A percentile compares a stretch with the other conserved stretches of the same genome.
Conservation (phyloP, 2,797 vertebrate genomes). For the Argya squamiceps region DNA sequence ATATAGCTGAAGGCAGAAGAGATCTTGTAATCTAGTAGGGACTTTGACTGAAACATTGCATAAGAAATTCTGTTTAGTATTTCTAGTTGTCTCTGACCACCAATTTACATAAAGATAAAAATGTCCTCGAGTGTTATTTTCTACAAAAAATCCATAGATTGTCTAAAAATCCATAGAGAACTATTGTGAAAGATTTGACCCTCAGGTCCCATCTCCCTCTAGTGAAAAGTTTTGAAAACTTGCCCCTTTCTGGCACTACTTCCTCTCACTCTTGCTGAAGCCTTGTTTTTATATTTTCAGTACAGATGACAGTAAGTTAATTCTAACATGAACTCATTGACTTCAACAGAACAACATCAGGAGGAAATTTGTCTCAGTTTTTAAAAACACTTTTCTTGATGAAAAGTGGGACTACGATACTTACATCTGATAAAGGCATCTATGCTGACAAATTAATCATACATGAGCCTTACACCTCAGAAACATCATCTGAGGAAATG, state of each 20-base stretch:
- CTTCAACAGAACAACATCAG: background rate
- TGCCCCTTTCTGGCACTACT: background rate
- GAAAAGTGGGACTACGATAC: background rate
- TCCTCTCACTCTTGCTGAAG: background rate
- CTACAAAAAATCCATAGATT: background rate
- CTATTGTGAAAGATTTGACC: background rate
- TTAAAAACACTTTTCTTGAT: background rate
- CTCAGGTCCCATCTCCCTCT: background rate
- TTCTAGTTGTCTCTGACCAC: background rate
- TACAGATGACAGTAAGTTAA: background rate
- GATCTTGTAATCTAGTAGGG: background rate
- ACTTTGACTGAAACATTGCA: background rate
- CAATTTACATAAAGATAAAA: background rate
- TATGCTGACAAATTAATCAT: background rate
- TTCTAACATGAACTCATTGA: background rate
- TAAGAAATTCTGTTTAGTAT: background rate
- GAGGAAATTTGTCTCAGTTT: background rate
- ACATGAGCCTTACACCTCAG: background rate
- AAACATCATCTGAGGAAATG: background rate
- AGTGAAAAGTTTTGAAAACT: background rate
- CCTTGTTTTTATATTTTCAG: background rate
- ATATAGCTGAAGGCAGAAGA: background rate
- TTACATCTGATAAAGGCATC: background rate
- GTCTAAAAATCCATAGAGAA: background rate
- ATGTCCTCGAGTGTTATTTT: background rate